Base-by-base conservation (phyloP, 1,140 invertebrate genomes). In the Phocides pigmalion region DNA sequence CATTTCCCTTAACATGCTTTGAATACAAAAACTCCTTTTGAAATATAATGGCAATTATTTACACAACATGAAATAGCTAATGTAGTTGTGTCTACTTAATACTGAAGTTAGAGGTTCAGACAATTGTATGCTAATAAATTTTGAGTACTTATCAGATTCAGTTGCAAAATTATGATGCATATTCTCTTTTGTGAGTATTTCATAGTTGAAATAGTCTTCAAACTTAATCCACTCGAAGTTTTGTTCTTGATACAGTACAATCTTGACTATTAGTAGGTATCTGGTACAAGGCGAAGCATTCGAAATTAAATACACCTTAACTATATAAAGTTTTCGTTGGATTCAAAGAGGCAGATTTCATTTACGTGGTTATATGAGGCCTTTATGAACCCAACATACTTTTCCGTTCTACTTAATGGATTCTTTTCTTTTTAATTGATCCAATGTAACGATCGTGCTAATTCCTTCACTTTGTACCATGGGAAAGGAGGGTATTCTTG, bases 391-490 rank as follows among this genome's bases (percentile, higher is more conserved):
- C 76, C 88, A 90, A 90, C 88, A 86, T 82, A 90, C 82, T 87
- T 80, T 86, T 82, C 54, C 64, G 44, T 77, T 66, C 70, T 69
- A 65, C 22, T 58, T 44, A 42, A 74, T 75, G 41, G 53, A 68
- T 69, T 73, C 64, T 69, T 75, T 79, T 70, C 54, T 58, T 66
- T 39, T 74, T 84, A 89, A 72, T 87, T 69, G 59, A 84, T 93
- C 94, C 94, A 95, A 70, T 93, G 81, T 76, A 93, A 93, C 37
- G 92, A 91, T 77, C 92, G 73, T 68, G 94, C 92, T 62, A 95
- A 75, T 81, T 95, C 93, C 76, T 92, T 92, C 3, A 95, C 94
- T 92, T 94, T 94, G 75, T 95, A 90, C 95, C 95, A 96, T 32
- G 95, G 95, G 78, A 96, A 95, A 2, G 92, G 92, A 32, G 93